These are phyloP conservation scores for Ptilodon capucinus DNA, from an alignment of 2,888 invertebrate species.

Conservation along the genomic window DNA sequence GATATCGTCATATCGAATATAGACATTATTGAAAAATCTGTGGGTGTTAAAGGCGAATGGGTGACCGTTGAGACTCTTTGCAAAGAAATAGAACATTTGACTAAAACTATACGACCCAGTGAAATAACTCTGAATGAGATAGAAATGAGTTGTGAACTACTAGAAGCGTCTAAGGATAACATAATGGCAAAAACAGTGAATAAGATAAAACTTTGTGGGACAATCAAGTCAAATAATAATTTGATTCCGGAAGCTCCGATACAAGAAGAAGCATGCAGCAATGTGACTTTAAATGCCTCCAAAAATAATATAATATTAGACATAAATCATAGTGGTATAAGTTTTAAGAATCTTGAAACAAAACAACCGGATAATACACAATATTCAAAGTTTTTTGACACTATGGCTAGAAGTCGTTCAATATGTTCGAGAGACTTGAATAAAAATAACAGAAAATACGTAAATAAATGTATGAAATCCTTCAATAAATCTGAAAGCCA, in stretches of 20 bases:
- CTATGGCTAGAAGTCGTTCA: background rate
- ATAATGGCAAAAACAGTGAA: background rate
- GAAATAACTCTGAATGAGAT: constrained; percentile 25
- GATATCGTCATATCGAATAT: constrained; percentile 24
- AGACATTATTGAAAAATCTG: constrained; percentile 8
- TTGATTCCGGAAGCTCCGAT: constrained; percentile 1
- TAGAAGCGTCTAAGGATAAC: constrained; percentile 6
- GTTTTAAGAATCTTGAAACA: background rate
- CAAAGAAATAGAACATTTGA: constrained; percentile 23
- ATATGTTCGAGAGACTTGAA: background rate
- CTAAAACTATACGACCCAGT: constrained; percentile 14
- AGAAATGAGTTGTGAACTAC: constrained; percentile 23
- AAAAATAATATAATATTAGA: background rate
- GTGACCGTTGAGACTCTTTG: constrained; percentile 28
- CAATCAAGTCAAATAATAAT: background rate
- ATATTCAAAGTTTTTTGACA: background rate
- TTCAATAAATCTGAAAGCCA: background rate
- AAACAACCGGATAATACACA: background rate
- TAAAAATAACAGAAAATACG: background rate
- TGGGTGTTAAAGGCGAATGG: constrained; percentile 24
- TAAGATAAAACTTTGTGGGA: background rate
- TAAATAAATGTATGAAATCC: constrained; percentile 3
- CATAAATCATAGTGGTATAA: background rate
- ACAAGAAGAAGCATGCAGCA: background rate
- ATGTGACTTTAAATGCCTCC: background rate